Evolutionary conservation across 2,888 invertebrate species (phyloP).

Genomic region (Hypercompe scribonia): DNA sequence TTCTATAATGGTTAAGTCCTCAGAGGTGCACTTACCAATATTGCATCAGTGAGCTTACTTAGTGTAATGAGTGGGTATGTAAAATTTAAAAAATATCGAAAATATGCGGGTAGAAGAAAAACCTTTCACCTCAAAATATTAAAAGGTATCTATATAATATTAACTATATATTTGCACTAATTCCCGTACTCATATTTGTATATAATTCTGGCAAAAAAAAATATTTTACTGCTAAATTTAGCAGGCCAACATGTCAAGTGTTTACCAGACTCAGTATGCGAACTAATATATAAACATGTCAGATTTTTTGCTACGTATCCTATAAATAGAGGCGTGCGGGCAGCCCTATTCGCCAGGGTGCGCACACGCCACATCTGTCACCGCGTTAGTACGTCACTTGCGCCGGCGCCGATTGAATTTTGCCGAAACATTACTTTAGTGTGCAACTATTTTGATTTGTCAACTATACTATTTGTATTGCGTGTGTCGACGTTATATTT

Average conservation of each 20-base stretch:
- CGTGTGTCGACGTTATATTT: not conserved
- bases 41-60: too few species aligned
- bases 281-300: conserved; percentile 17
- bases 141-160: not conserved
- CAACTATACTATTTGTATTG: not conserved
- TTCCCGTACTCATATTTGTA: too few species aligned
- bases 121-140: not conserved
- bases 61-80: too few species aligned
- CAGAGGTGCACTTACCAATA: too few species aligned
- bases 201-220: too few species aligned
- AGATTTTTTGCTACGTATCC: conserved; percentile 20
- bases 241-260: conserved; percentile 16
- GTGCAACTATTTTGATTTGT: conserved; percentile 26
- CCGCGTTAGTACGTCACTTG: conserved; percentile 62
- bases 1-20: too few species aligned
- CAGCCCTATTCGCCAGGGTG: conserved; percentile 61
- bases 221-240: not conserved
- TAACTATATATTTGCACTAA: too few species aligned
- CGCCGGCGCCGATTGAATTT: conserved; percentile 30
- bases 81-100: too few species aligned
- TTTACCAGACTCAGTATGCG: conserved; percentile 9
- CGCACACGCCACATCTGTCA: conserved; percentile 72
- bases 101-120: too few species aligned
- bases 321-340: conserved; percentile 13
- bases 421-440: conserved; percentile 26